Evolutionary conservation across 1,140 invertebrate genomes (phyloP).

Genomic region (Macrobrachium nipponense): DNA sequence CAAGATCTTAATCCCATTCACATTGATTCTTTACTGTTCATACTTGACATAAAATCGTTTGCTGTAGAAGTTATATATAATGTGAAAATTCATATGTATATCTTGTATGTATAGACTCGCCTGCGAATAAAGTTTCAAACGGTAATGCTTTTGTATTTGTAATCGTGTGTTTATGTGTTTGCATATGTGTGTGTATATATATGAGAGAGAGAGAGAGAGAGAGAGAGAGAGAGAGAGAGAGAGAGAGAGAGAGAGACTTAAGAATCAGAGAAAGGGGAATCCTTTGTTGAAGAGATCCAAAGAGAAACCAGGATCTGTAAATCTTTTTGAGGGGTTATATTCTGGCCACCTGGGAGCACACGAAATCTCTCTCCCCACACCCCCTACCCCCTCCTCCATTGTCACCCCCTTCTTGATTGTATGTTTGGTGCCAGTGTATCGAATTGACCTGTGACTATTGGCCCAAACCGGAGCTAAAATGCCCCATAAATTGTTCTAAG

Average conservation of each 20-base stretch:
- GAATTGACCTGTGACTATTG: slow-evolving; percentile 22
- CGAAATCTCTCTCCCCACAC: background rate
- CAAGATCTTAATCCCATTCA: no score
- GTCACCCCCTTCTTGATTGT: background rate
- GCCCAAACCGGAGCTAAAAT: slow-evolving; percentile 1
- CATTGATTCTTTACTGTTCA: no score
- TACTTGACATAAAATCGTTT: no score
- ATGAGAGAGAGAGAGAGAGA: background rate
- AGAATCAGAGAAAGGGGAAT: background rate
- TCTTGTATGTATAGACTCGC: no score
- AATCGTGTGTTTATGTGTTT: background rate
- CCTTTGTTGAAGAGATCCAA: background rate
- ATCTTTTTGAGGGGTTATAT: background rate
- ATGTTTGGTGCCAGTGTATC: background rate
- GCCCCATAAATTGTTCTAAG: slow-evolving; percentile 27
- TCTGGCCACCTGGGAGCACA: slow-evolving; percentile 10
- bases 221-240: slow-evolving; percentile 1
- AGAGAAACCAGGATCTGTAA: background rate
- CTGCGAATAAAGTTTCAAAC: no score
- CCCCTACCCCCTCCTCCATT: background rate
- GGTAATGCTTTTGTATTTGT: no score
- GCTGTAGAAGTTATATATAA: no score
- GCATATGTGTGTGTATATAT: background rate
- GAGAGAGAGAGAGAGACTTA: background rate
- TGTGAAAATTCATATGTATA: no score